These are phyloP conservation scores for Notamacropus eugenii DNA, from an alignment of 2,797 vertebrate species.

Conservation along the genomic window DNA sequence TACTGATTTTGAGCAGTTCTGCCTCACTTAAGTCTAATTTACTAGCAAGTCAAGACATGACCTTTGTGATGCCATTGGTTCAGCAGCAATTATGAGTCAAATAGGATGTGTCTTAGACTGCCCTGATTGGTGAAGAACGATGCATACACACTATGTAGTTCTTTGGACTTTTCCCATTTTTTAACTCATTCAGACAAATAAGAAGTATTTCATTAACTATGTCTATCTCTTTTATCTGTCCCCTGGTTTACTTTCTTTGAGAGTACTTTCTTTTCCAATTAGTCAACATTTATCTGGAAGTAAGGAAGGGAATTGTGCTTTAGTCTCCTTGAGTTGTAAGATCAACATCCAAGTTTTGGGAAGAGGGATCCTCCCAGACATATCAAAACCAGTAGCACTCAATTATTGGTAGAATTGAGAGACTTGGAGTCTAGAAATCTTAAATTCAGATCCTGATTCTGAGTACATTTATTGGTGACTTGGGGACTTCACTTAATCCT, in stretches of 20 bases:
- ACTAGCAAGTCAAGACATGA: too few species aligned
- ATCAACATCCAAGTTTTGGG: neutral
- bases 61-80: too few species aligned
- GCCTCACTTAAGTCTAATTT: too few species aligned
- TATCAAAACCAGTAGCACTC: neutral
- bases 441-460: neutral
- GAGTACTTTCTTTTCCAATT: neutral
- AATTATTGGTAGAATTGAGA: neutral
- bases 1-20: too few species aligned
- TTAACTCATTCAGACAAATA: neutral
- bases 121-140: neutral
- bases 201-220: neutral
- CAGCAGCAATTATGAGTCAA: too few species aligned
- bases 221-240: neutral
- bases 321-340: neutral
- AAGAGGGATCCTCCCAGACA: neutral
- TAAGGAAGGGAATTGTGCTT: neutral
- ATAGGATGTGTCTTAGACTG: neutral
- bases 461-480: neutral
- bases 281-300: neutral
- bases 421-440: neutral
- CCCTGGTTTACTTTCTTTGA: neutral
- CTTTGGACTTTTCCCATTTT: neutral
- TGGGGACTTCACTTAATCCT: too few species aligned
- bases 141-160: neutral